A percentile compares a stretch with the other conserved stretches of the same genome.
phyloP scores from a whole-genome alignment of 2,888 invertebrate species.

The Tetragonula carbonaria region DNA sequence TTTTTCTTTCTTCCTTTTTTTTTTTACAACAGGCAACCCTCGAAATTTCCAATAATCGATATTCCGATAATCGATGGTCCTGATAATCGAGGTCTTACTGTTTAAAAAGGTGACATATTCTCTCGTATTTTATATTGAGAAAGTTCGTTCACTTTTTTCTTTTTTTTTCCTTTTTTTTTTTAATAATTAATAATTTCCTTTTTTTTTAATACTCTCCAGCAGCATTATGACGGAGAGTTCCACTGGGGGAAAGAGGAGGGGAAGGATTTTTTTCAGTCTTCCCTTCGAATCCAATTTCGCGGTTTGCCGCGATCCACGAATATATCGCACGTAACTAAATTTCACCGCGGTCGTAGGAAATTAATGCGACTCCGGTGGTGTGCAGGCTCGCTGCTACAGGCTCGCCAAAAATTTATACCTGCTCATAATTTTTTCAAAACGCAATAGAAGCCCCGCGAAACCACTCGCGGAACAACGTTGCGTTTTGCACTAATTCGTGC shows the following conservation, averaged over 20 bases:
- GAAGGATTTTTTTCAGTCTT: not conserved
- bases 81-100: not conserved
- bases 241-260: not conserved
- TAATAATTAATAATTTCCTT: too few species aligned
- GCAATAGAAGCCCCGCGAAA: not conserved
- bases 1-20: too few species aligned
- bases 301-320: constrained; percentile 19
- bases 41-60: not conserved
- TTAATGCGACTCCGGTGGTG: constrained; percentile 17
- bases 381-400: not conserved
- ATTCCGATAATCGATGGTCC: not conserved
- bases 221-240: not conserved
- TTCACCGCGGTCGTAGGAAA: constrained; percentile 16
- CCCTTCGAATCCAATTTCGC: constrained; percentile 28
- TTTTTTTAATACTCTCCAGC: not conserved
- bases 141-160: not conserved
- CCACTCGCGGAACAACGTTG: not conserved
- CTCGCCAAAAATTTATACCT: constrained; percentile 14
- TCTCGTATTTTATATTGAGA: not conserved
- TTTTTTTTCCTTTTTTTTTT: too few species aligned
- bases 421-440: constrained; percentile 9
- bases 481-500: not conserved
- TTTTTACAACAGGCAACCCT: not conserved
- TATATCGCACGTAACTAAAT: constrained; percentile 35
- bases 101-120: not conserved